Conservation (phyloP, 2,113 vertebrate genomes). For the Noctilio leporinus region DNA sequence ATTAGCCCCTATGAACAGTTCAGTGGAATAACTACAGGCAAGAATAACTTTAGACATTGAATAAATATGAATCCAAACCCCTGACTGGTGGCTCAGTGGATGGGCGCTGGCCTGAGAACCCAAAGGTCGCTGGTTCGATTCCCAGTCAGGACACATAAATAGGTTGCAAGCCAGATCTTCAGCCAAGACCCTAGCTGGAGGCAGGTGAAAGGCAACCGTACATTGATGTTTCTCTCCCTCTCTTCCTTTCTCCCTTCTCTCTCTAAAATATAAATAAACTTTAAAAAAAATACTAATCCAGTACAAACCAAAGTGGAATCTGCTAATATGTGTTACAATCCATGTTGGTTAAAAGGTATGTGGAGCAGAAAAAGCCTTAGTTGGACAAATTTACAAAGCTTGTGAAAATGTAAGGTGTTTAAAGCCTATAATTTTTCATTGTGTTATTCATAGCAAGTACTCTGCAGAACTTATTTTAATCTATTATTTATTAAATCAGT, state of each 20-base stretch:
- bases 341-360: background rate
- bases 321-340: background rate
- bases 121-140: too few relatives aligned
- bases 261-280: too few relatives aligned
- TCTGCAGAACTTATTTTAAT: background rate
- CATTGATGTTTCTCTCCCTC: too few relatives aligned
- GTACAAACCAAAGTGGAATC: background rate
- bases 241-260: too few relatives aligned
- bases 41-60: background rate
- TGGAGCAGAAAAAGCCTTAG: background rate
- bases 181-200: too few relatives aligned
- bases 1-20: background rate
- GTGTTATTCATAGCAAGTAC: background rate
- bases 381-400: background rate
- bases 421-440: background rate
- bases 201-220: too few relatives aligned
- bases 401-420: background rate
- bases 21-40: background rate
- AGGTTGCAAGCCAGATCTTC: too few relatives aligned
- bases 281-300: background rate
- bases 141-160: too few relatives aligned
- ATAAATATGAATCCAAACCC: background rate
- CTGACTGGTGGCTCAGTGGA: too few relatives aligned
- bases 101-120: too few relatives aligned
- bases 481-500: background rate